phyloP scores from a whole-genome alignment of 2,113 vertebrate genomes.

The Taurulus bubalis region DNA sequence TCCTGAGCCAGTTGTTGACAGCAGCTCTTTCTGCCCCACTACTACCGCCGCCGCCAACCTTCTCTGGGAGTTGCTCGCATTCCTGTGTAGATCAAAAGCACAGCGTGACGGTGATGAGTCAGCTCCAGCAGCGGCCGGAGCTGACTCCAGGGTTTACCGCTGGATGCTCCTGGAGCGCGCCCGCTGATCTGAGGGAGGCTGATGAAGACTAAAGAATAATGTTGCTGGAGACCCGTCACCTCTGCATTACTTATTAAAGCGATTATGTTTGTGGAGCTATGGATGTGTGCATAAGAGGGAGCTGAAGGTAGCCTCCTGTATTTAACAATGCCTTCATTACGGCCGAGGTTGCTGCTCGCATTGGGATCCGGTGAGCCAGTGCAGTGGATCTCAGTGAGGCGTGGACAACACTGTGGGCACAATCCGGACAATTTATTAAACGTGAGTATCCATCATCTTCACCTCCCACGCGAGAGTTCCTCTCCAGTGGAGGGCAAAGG shows the following conservation, averaged over 20 bases:
- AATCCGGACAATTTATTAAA: too few species aligned
- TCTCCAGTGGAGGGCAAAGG: too few species aligned
- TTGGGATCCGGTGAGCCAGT: too few species aligned
- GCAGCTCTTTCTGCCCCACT: slow-evolving; percentile 11
- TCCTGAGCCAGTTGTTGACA: slow-evolving; percentile 36
- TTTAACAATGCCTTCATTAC: not conserved
- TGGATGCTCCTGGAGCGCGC: slow-evolving; percentile 12
- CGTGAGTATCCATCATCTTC: too few species aligned
- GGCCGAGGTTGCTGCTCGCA: not conserved
- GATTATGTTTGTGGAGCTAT: slow-evolving; percentile 1
- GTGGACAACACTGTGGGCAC: too few species aligned
- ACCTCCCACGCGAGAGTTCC: too few species aligned
- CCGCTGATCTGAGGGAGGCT: slow-evolving; percentile 41
- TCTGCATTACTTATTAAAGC: not conserved
- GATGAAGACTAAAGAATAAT: slow-evolving; percentile 44
- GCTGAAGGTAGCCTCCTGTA: slow-evolving; percentile 10
- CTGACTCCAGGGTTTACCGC: slow-evolving; percentile 32
- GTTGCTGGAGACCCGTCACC: slow-evolving; percentile 20
- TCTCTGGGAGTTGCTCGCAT: not conserved
- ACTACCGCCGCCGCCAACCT: not conserved
- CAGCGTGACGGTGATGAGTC: slow-evolving; percentile 19
- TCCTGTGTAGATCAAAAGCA: slow-evolving; percentile 55
- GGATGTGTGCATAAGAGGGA: not conserved
- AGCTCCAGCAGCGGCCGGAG: slow-evolving; percentile 32
- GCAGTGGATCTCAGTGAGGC: not conserved